These are phyloP conservation scores for Osmerus eperlanus DNA, from an alignment of 2,113 vertebrate genomes.

Conservation along the genomic window DNA sequence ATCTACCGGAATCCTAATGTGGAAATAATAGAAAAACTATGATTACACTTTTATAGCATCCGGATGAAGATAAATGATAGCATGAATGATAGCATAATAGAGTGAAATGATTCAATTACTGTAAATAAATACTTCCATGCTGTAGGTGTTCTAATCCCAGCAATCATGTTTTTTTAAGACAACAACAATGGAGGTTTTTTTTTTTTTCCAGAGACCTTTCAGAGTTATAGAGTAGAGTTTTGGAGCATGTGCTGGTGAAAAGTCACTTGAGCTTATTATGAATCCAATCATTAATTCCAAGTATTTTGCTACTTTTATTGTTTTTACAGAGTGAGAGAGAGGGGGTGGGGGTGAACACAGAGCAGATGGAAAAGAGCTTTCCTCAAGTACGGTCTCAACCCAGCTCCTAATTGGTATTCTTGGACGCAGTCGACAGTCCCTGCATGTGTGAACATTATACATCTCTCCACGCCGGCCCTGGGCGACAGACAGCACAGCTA, in stretches of 20 bases:
- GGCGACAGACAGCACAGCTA: constrained; percentile 4
- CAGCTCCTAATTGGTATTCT: constrained; percentile 39
- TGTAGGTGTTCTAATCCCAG: too few species aligned
- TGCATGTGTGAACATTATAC: constrained; percentile 38
- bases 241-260: constrained; percentile 4
- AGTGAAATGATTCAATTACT: too few species aligned
- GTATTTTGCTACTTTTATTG: not conserved
- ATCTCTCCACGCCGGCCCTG: constrained; percentile 1
- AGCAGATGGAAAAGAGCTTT: constrained; percentile 40
- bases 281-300: constrained; percentile 29
- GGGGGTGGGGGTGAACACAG: constrained; percentile 12
- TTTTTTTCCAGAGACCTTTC: too few species aligned
- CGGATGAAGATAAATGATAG: too few species aligned
- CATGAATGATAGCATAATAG: too few species aligned
- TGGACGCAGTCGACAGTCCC: constrained; percentile 24
- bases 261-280: constrained; percentile 23
- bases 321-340: constrained; percentile 13
- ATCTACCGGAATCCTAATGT: too few species aligned
- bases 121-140: too few species aligned
- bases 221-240: too few species aligned
- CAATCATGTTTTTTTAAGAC: too few species aligned
- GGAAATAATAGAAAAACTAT: too few species aligned
- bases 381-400: constrained; percentile 28
- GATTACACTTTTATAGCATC: too few species aligned
- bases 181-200: too few species aligned